phyloP scores from a whole-genome alignment of 2,113 vertebrate genomes.

The Morone saxatilis region DNA sequence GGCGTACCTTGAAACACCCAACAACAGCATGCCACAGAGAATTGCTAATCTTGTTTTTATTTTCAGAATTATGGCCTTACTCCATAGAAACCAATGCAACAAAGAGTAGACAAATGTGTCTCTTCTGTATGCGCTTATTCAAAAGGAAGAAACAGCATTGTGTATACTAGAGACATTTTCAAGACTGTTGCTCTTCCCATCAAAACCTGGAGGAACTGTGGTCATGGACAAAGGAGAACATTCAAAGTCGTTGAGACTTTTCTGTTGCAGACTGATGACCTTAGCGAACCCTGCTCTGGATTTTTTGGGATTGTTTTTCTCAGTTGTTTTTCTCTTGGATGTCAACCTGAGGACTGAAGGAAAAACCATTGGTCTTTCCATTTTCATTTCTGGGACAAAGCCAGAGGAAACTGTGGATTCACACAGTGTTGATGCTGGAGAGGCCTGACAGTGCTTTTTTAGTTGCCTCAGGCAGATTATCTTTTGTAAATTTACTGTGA shows the following conservation, averaged over 20 bases:
- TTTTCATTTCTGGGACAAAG: constrained; percentile 55
- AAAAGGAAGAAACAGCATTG: constrained; percentile 66
- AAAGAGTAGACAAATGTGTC: constrained; percentile 60
- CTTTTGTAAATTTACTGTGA: constrained; percentile 85
- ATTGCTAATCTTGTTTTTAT: constrained; percentile 50
- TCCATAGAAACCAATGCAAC: constrained; percentile 69
- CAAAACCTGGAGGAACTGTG: constrained; percentile 43
- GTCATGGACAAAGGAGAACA: constrained; percentile 36
- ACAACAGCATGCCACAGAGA: constrained; percentile 52
- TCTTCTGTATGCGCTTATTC: constrained; percentile 61
- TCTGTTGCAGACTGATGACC: constrained; percentile 56
- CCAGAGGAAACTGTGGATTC: constrained; percentile 50
- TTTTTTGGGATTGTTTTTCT: constrained; percentile 67
- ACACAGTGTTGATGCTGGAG: constrained; percentile 31
- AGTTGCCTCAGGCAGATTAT: constrained; percentile 81
- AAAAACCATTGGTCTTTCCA: constrained; percentile 40
- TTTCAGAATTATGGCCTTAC: constrained; percentile 79
- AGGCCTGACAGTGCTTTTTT: constrained; percentile 77
- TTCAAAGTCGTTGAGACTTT: constrained; percentile 60
- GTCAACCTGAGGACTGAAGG: constrained; percentile 40
- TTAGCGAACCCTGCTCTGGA: constrained; percentile 59
- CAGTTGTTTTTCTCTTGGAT: constrained; percentile 39
- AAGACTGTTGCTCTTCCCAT: constrained; percentile 60
- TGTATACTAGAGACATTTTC: constrained; percentile 62
- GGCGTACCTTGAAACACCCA: constrained; percentile 16